Conservation (phyloP, 2,113 vertebrate genomes). For the Charadrius vociferus region DNA sequence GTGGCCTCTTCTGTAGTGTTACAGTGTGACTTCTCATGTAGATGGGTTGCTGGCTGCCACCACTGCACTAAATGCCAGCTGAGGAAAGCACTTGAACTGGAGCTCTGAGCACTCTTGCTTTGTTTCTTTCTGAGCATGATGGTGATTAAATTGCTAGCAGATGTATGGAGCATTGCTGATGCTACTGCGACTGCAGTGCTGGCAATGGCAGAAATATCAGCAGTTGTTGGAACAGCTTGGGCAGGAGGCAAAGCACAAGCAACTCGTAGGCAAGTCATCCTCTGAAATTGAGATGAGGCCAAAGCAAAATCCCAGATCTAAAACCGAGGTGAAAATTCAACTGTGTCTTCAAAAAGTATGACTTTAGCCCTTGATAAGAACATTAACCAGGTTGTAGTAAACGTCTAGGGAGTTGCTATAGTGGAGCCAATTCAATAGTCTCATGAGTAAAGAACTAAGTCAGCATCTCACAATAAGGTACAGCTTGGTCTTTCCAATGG, state of each 20-base stretch:
- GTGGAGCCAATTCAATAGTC: neutral
- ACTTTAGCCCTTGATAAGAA: neutral
- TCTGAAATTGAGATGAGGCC: neutral
- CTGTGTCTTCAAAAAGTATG: neutral
- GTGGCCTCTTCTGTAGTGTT: neutral
- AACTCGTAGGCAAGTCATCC: neutral
- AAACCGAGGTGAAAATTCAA: neutral
- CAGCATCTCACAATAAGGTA: neutral
- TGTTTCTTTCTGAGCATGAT: neutral
- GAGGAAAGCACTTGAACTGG: conserved; percentile 5
- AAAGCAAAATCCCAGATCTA: neutral
- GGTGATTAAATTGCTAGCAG: conserved; percentile 43
- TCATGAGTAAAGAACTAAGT: neutral
- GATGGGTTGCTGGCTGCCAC: conserved; percentile 40
- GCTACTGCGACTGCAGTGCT: neutral
- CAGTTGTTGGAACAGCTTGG: conserved; percentile 55
- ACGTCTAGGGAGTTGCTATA: neutral
- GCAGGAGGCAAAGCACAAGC: neutral
- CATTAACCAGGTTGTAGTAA: neutral
- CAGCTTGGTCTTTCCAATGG: neutral
- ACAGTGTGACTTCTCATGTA: neutral
- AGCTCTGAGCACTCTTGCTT: neutral
- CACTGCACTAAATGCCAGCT: neutral
- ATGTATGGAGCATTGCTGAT: conserved; percentile 26
- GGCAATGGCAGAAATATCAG: conserved; percentile 33